A percentile compares a stretch with the other conserved stretches of the same genome.
Evolutionary conservation across 2,797 vertebrate genomes (phyloP).

Genomic region (Philypnodon macrostomus): DNA sequence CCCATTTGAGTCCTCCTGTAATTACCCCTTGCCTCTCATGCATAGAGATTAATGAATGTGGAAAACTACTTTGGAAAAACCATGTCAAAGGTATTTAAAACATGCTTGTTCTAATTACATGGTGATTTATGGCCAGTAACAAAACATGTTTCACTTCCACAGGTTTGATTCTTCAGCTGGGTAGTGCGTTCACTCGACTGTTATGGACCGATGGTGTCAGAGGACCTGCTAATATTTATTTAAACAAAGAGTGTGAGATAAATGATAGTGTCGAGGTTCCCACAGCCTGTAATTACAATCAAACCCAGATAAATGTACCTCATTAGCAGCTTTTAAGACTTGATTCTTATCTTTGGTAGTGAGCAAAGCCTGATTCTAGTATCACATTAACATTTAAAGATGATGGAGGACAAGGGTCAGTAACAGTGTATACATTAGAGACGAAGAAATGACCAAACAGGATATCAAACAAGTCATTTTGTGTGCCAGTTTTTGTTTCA

Average conservation of each 20-base stretch:
- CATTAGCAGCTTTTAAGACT: slow-evolving; percentile 13
- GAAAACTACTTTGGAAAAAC: slow-evolving; percentile 57
- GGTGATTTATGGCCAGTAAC: slow-evolving; percentile 68
- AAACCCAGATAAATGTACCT: slow-evolving; percentile 9
- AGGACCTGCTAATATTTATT: slow-evolving; percentile 37
- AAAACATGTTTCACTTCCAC: slow-evolving; percentile 55
- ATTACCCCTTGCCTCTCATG: slow-evolving; percentile 50
- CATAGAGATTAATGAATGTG: slow-evolving; percentile 55
- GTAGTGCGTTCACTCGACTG: slow-evolving; percentile 30
- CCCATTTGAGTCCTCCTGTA: slow-evolving; percentile 53
- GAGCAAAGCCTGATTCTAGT: slow-evolving; percentile 18
- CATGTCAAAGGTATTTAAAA: slow-evolving; percentile 64
- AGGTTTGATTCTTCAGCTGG: slow-evolving; percentile 52
- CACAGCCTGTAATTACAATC: slow-evolving; percentile 17
- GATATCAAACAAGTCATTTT: too few species aligned
- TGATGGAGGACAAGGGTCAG: too few species aligned
- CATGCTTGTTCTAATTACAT: slow-evolving; percentile 65
- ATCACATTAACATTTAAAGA: slow-evolving; percentile 33
- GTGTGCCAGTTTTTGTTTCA: too few species aligned
- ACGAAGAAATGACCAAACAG: too few species aligned
- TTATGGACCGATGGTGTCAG: slow-evolving; percentile 20
- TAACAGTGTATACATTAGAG: too few species aligned
- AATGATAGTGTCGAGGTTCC: slow-evolving; percentile 12
- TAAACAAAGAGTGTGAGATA: slow-evolving; percentile 18
- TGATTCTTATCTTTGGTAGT: slow-evolving; percentile 18